A percentile compares a stretch with the other conserved stretches of the same genome.
These are phyloP conservation scores for Hirundo rustica DNA, from an alignment of 2,797 vertebrate genomes.

Conservation along the genomic window DNA sequence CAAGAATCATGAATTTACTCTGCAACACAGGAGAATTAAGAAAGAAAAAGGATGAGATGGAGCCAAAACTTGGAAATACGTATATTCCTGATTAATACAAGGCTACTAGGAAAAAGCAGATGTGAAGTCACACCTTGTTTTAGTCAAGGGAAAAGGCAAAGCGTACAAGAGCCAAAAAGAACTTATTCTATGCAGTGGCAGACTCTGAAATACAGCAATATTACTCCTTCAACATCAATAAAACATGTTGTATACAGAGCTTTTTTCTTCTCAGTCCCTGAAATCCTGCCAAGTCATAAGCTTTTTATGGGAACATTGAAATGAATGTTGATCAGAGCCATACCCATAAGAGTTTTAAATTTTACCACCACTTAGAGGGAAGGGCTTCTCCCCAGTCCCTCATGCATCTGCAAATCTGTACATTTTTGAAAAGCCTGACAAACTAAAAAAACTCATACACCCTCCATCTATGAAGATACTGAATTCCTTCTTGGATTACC, in stretches of 20 bases:
- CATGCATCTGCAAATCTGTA: background rate
- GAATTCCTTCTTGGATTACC: background rate
- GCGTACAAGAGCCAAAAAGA: background rate
- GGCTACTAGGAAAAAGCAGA: slow-evolving; percentile 43
- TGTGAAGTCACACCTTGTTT: slow-evolving; percentile 23
- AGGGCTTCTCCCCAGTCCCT: background rate
- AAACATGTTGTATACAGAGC: slow-evolving; percentile 39
- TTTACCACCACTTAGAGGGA: slow-evolving; percentile 20
- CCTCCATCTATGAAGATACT: background rate
- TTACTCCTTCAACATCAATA: slow-evolving; percentile 59
- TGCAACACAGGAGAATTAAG: background rate
- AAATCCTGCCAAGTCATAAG: slow-evolving; percentile 54
- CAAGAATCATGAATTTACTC: background rate
- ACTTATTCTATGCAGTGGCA: background rate
- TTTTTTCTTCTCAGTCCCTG: slow-evolving; percentile 1
- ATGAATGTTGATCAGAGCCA: slow-evolving; percentile 45
- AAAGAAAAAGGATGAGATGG: background rate
- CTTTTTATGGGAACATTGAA: slow-evolving; percentile 45
- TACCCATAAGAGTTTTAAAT: slow-evolving; percentile 28
- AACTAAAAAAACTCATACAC: background rate
- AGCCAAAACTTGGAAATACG: background rate
- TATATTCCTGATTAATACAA: slow-evolving; percentile 1
- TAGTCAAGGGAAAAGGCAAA: background rate
- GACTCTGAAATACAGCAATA: slow-evolving; percentile 10
- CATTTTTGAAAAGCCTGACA: background rate